These are phyloP conservation scores for Fopius arisanus DNA, from an alignment of 1,140 invertebrate species.

Conservation along the genomic window DNA sequence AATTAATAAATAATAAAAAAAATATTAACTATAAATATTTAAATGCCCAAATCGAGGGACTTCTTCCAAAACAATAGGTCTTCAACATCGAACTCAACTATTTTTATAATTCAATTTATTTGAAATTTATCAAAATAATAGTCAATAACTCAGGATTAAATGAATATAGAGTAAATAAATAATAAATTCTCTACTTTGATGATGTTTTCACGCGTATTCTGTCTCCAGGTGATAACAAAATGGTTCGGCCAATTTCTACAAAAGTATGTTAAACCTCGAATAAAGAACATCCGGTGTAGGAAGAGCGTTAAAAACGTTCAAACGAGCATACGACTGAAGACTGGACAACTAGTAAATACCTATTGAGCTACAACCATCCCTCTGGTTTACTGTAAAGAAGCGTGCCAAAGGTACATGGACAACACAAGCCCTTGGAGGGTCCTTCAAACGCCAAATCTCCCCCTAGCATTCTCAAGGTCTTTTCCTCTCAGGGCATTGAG, in stretches of 20 bases:
- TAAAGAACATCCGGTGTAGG: not conserved
- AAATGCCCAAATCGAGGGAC: no score
- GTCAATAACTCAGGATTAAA: no score
- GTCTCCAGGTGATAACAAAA: not conserved
- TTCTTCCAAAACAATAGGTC: no score
- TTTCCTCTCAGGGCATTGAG: not conserved
- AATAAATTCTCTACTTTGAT: no score
- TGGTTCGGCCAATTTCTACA: not conserved
- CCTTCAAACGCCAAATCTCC: not conserved
- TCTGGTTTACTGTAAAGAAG: not conserved
- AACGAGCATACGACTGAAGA: constrained; percentile 39
- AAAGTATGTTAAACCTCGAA: not conserved
- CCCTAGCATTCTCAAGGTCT: not conserved
- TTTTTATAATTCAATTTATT: no score
- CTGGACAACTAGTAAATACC: constrained; percentile 37
- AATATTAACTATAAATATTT: no score
- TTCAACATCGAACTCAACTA: no score
- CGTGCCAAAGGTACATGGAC: constrained; percentile 10
- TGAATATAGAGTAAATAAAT: no score
- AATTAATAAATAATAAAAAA: no score
- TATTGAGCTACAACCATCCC: constrained; percentile 29
- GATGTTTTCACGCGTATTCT: no score
- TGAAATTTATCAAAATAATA: no score
- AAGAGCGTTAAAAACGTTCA: constrained; percentile 18
- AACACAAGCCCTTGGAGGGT: not conserved